Evolutionary conservation across 2,113 vertebrate species (phyloP).

Genomic region (Narcine bancroftii): DNA sequence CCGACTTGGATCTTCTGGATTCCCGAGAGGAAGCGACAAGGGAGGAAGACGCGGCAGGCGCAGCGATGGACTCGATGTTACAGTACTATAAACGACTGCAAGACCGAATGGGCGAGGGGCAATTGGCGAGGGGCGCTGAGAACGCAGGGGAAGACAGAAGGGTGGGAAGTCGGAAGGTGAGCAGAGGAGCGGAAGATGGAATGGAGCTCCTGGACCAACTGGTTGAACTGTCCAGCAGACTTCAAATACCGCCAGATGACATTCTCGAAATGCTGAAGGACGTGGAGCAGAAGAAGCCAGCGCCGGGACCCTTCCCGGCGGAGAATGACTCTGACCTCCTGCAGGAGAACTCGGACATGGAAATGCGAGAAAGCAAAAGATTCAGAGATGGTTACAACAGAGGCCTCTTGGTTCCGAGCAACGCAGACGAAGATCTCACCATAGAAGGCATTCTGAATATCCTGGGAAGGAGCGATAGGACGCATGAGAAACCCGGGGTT

Average conservation of each 20-base stretch:
- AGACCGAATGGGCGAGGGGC: slow-evolving; percentile 56
- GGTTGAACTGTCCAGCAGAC: slow-evolving; percentile 77
- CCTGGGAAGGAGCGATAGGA: slow-evolving; percentile 61
- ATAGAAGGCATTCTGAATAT: slow-evolving; percentile 75
- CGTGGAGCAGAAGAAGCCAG: slow-evolving; percentile 55
- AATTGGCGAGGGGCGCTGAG: slow-evolving; percentile 51
- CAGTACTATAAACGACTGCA: slow-evolving; percentile 76
- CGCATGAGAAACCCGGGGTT: slow-evolving; percentile 60
- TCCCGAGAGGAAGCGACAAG: slow-evolving; percentile 51
- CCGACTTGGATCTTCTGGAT: slow-evolving; percentile 44
- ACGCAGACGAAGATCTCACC: slow-evolving; percentile 64
- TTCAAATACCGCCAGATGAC: slow-evolving; percentile 83
- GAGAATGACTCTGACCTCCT: slow-evolving; percentile 55
- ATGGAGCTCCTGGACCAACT: slow-evolving; percentile 72
- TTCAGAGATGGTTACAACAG: slow-evolving; percentile 55
- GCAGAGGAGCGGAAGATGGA: slow-evolving; percentile 59
- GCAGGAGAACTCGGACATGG: slow-evolving; percentile 53
- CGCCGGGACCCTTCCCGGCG: slow-evolving; percentile 48
- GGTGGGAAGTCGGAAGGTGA: slow-evolving; percentile 55
- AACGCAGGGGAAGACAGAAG: slow-evolving; percentile 50
- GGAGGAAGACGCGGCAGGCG: slow-evolving; percentile 60
- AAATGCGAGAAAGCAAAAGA: slow-evolving; percentile 53
- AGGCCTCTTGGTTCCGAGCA: slow-evolving; percentile 52
- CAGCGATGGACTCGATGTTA: slow-evolving; percentile 69
- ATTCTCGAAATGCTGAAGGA: slow-evolving; percentile 74